Evolutionary conservation across 1,140 invertebrate species (phyloP).

Genomic region (Pseudomyrmex concolor): DNA sequence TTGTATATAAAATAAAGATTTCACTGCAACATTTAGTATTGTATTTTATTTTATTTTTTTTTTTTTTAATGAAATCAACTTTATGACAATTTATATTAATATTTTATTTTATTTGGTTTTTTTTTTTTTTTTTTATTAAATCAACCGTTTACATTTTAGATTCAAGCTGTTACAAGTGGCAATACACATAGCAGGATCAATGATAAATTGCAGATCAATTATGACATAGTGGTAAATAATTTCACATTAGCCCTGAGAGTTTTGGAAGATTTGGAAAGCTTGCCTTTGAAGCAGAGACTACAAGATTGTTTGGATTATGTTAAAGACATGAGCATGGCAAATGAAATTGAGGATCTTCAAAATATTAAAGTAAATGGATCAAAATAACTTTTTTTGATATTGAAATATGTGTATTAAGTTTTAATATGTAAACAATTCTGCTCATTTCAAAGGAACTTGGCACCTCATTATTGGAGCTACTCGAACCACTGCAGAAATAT

Average conservation of each 20-base stretch:
- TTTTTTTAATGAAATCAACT: no score
- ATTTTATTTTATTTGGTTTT: neutral
- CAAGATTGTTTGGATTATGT: conserved; percentile 80
- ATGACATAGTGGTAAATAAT: conserved; percentile 69
- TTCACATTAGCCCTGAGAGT: conserved; percentile 74
- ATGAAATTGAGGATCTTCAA: conserved; percentile 82
- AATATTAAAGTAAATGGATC: conserved; percentile 80
- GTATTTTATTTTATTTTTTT: no score
- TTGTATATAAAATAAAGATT: conserved; percentile 52
- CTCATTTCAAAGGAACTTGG: conserved; percentile 78
- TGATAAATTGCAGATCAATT: conserved; percentile 43
- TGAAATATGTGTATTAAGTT: conserved; percentile 8
- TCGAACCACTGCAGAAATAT: conserved; percentile 78
- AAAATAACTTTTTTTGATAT: neutral
- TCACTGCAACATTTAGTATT: neutral
- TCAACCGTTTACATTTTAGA: neutral
- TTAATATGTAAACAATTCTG: conserved; percentile 9
- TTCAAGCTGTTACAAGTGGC: conserved; percentile 52
- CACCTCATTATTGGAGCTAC: conserved; percentile 78
- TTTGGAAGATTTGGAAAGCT: conserved; percentile 79
- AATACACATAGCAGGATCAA: neutral
- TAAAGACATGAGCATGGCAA: conserved; percentile 80
- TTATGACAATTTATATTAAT: no score
- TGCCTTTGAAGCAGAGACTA: conserved; percentile 80
- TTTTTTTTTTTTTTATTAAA: conserved; percentile 42